Evolutionary conservation across 2,888 invertebrate species (phyloP), one percentile per base, ranked within the genome.

Genomic region (Nymphalis c-album): DNA sequence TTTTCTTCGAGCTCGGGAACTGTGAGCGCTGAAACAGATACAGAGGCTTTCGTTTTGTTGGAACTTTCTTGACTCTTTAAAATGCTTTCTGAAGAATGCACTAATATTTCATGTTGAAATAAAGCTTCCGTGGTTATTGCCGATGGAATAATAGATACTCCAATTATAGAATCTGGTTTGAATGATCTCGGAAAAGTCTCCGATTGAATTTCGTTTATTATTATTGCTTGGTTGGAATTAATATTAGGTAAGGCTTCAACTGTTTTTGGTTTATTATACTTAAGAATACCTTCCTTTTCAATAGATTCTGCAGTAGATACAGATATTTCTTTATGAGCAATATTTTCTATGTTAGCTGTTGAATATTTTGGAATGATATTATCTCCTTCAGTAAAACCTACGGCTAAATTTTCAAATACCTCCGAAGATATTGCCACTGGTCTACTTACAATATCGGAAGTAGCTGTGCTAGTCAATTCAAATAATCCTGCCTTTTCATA

Each of bases 1-100:
- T 93, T 88, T 86, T 95, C 94, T 69, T 92, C 92, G 72, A 88
- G 93, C 74, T 94, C 89, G 51, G 95, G 87, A 68, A 92, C 94
- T 80, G 93, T 92, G 60, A 94, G 88, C 17, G 93, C 86, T 35
- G 92, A 82, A 69, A 91, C 84, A 64, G 82, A 79, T 50, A 93
- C 83, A 60, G 84, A 78, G 63, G 91, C 91, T 18, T 93, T 94
- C 55, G 82, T 85, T 61, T 81, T 81, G 45, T 80, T 75, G 31
- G 79, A 74, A 57, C 76, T 80, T 70, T 82, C 69, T 60, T 77
- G 73, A 18, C 72, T 74, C 47, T 78, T 72, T 6, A 91, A 75
- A 57, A 80, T 74, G n/a, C 92, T 83, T 77, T 93, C 91, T 17
- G 88, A 90, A 16, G 88, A 84, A 76, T 90, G 87, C 35, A 94